Conservation (phyloP, 2,888 invertebrate species). For the Ophraella communa region DNA sequence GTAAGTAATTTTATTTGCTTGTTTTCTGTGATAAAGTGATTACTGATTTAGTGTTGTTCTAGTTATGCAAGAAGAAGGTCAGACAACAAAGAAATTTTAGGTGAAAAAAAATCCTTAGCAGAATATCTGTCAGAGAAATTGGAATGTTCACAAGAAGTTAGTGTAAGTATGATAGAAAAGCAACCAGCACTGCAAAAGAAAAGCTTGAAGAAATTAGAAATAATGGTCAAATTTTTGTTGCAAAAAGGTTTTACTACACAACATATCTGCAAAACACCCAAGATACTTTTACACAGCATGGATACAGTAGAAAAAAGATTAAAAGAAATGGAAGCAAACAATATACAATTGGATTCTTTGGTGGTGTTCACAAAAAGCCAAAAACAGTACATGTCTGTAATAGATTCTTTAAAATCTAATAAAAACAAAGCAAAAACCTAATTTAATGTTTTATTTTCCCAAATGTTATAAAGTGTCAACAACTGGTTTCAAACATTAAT, state of each 20-base stretch:
- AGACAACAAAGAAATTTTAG: conserved; percentile 56
- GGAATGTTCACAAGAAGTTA: conserved; percentile 51
- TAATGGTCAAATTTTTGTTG: conserved; percentile 58
- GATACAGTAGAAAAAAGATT: conserved; percentile 57
- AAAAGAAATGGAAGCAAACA: conserved; percentile 50
- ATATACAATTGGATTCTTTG: conserved; percentile 51
- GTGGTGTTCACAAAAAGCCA: conserved; percentile 56
- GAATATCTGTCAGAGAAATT: conserved; percentile 59
- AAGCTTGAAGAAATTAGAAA: conserved; percentile 57
- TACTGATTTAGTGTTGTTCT: conserved; percentile 33
- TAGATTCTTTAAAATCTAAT: conserved; percentile 48
- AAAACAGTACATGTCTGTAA: conserved; percentile 52
- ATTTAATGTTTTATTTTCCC: background rate
- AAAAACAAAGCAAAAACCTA: conserved; percentile 43
- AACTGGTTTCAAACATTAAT: too few relatives aligned
- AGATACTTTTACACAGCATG: conserved; percentile 59
- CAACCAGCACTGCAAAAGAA: conserved; percentile 57
- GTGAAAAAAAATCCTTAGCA: conserved; percentile 51
- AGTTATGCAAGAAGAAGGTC: conserved; percentile 56
- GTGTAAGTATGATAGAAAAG: conserved; percentile 52
- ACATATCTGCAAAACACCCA: conserved; percentile 57
- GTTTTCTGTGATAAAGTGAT: background rate
- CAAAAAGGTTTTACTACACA: conserved; percentile 55
- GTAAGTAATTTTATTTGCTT: conserved; percentile 46
- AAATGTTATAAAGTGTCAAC: too few relatives aligned